phyloP scores from a whole-genome alignment of 1,140 invertebrate genomes.

The Diorhabda sublineata region DNA sequence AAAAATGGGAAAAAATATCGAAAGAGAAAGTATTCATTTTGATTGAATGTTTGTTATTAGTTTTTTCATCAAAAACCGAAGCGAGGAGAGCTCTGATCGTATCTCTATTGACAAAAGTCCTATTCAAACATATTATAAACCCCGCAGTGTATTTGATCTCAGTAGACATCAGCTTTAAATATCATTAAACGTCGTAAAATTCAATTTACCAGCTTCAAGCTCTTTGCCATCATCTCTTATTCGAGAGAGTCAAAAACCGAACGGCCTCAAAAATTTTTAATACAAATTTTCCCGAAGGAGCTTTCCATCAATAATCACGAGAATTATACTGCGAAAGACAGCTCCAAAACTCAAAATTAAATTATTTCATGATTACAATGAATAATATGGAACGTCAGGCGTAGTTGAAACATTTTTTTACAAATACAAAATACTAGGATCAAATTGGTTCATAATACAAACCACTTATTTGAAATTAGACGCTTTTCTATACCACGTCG shows the following conservation, averaged over 20 bases:
- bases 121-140: too few species aligned
- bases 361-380: slow-evolving; percentile 10
- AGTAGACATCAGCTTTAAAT: slow-evolving; percentile 1
- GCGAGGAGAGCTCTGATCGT: too few species aligned
- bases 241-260: background rate
- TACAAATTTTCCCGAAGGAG: slow-evolving; percentile 5
- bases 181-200: slow-evolving; percentile 3
- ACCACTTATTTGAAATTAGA: too few species aligned
- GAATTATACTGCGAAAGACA: slow-evolving; percentile 14
- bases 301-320: slow-evolving; percentile 19
- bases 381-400: slow-evolving; percentile 4
- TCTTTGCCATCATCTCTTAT: background rate
- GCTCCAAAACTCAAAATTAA: slow-evolving; percentile 15
- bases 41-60: too few species aligned
- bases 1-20: too few species aligned
- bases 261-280: background rate
- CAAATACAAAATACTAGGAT: too few species aligned
- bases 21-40: too few species aligned
- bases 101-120: too few species aligned
- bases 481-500: too few species aligned
- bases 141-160: background rate
- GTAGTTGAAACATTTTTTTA: too few species aligned
- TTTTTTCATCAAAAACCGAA: too few species aligned
- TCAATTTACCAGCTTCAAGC: background rate
- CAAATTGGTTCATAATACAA: too few species aligned